Evolutionary conservation across 2,113 vertebrate species (phyloP).

Genomic region (Serilophus lunatus): DNA sequence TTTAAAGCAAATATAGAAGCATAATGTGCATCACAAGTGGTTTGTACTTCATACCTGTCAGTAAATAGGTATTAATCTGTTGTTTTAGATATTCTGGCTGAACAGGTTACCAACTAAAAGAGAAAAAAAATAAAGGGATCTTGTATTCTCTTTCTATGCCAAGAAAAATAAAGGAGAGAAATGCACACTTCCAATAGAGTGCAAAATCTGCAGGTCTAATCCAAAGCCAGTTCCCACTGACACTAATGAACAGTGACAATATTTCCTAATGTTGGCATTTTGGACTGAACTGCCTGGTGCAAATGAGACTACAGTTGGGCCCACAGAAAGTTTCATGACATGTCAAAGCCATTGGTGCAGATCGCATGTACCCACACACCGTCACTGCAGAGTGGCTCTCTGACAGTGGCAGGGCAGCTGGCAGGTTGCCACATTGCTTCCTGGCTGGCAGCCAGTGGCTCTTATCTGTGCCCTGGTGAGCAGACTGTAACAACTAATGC

Average conservation of each 20-base stretch:
- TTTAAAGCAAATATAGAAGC: background rate
- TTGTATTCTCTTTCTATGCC: background rate
- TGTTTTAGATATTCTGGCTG: background rate
- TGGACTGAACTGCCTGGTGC: background rate
- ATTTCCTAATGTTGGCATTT: background rate
- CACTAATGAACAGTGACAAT: background rate
- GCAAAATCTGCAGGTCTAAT: background rate
- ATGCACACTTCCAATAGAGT: background rate
- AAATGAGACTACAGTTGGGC: background rate
- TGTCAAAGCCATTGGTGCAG: background rate
- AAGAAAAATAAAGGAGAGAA: background rate
- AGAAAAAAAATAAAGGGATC: background rate
- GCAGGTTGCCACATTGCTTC: background rate
- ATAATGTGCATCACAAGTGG: background rate
- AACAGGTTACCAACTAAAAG: background rate
- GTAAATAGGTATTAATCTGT: background rate
- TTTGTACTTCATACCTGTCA: background rate
- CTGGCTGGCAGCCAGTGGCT: background rate
- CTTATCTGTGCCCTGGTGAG: background rate
- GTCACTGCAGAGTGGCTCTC: background rate
- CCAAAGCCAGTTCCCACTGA: background rate
- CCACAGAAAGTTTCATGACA: background rate
- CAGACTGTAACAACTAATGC: background rate
- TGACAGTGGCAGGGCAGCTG: background rate
- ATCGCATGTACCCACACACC: accelerated